Base-by-base conservation (phyloP, 2,113 vertebrate species). In the Amphiprion percula region DNA sequence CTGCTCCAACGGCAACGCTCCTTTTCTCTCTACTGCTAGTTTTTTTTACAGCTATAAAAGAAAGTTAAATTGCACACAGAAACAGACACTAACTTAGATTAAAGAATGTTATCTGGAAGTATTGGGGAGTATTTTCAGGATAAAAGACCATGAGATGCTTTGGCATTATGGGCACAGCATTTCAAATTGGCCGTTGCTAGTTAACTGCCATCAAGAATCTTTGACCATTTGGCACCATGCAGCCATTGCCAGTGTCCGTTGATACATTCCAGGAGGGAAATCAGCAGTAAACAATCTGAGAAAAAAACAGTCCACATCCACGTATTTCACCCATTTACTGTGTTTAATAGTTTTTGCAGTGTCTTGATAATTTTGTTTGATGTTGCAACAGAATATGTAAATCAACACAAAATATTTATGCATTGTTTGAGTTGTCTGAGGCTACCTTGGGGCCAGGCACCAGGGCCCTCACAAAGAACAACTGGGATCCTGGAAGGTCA, bases 31-130 rank as follows among this genome's bases (percentile, higher is more conserved):
- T n/a, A 23, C 68, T 11, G 53, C 44, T 73, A 73, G 62, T 68
- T 64, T 59, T 30, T 47, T 49, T 68, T 73, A 67, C 60, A 82
- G 69, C 30, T 66, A 46, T 81, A 63, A 82, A 77, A 75, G 80
- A 79, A 83, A 87, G 58, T 66, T 49, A 19, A 83, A 81, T 59
- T 2, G 54, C 49, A 71, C 68, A 62, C 68, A 62, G 16, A 65
- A 50, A 44, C 52, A 67, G 58, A 84, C 47, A 74, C 24, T 58
- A 65, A 60, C 23, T 33, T 19, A 17, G 39, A 33, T 4, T 12
- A 19, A 56, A 33, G 55, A 23, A 37, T n/a, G 39, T 37, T 10
- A 37, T 37, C 33, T 8, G 33, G 8, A 37, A 37, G 33, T 37
- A 9, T 9, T 0, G 33, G 33, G 8, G 33, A 37, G 33, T 2